Evolutionary conservation across 2,888 invertebrate species (phyloP).

Genomic region (Rhimphoctona megacephalus): DNA sequence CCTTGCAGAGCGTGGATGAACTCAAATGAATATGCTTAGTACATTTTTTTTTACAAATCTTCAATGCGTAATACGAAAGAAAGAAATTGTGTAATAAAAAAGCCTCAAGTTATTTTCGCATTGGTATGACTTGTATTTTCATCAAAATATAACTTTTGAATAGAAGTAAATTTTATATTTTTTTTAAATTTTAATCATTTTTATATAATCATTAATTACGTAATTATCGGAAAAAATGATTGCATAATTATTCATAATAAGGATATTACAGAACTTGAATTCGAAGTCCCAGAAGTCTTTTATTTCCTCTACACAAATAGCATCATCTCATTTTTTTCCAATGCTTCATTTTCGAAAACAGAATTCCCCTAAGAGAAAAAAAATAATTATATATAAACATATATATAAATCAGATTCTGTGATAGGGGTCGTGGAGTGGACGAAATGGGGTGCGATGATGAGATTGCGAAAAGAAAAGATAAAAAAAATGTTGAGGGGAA

Average conservation of each 20-base stretch:
- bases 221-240: not conserved
- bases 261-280: too few relatives aligned
- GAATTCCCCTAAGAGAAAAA: not conserved
- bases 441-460: constrained; percentile 25
- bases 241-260: too few relatives aligned
- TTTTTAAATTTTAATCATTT: not conserved
- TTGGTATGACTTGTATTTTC: not conserved
- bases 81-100: not conserved
- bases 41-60: not conserved
- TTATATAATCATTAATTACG: not conserved
- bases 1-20: not conserved
- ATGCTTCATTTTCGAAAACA: not conserved
- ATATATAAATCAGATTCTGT: not conserved
- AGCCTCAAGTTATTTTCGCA: too few relatives aligned
- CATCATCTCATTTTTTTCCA: not conserved
- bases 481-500: not conserved
- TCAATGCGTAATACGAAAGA: not conserved
- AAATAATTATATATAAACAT: not conserved
- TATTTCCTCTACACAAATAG: too few relatives aligned
- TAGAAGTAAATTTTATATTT: not conserved
- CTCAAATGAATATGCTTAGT: not conserved
- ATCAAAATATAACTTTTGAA: not conserved
- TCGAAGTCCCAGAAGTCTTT: too few relatives aligned
- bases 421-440: constrained; percentile 1
- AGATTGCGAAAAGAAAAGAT: not conserved